Base-by-base conservation (phyloP, 2,113 vertebrate genomes). In the Piaya cayana region DNA sequence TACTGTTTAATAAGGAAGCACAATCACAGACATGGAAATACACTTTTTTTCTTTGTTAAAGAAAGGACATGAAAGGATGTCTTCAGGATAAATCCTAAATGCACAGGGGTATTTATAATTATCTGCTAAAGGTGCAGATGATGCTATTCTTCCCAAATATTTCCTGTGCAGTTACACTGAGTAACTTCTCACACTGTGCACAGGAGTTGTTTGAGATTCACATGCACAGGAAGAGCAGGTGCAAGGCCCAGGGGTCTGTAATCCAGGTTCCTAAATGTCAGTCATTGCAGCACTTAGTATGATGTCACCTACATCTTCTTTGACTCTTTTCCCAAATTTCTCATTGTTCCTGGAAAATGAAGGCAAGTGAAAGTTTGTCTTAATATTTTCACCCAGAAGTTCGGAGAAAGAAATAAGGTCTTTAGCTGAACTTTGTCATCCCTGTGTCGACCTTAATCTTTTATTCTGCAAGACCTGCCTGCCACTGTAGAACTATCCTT, bases 171-270 rank as follows among this genome's bases (percentile, higher is more conserved):
- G 13, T 37, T 88, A 62, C 25, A 56, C 15, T 11, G 27, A 72
- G 27, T 62, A 77, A 45, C 25, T 80, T 80, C 39, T 77, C 71
- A 76, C 30, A 63, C 20, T 75, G 72, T 78, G 77, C 12, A 11
- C 26, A 63, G 0, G 0, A 65, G 14, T 81, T 86, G 3, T 67
- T 81, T 81, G 55, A 42, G 17, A 81, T 29, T 22, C 70, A 23
- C 0, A 1, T 10, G 6, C 78, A 43, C 25, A 75, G 37, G 30
- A 91, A 67, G 29, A 84, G 47, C 81, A 96, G 92, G 65, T 89
- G 84, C 21, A 52, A 63, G 68, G 69, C 93, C 78, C 53, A 86
- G 29, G 47, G 62, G 30, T 89, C 78, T 91, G 74, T 42, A 91
- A 70, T 3, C 30, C 17, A 42, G 10, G 2, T 16, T 95, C 37